These are phyloP conservation scores for Ctena decussata DNA, from an alignment of 2,888 invertebrate species.

Conservation along the genomic window DNA sequence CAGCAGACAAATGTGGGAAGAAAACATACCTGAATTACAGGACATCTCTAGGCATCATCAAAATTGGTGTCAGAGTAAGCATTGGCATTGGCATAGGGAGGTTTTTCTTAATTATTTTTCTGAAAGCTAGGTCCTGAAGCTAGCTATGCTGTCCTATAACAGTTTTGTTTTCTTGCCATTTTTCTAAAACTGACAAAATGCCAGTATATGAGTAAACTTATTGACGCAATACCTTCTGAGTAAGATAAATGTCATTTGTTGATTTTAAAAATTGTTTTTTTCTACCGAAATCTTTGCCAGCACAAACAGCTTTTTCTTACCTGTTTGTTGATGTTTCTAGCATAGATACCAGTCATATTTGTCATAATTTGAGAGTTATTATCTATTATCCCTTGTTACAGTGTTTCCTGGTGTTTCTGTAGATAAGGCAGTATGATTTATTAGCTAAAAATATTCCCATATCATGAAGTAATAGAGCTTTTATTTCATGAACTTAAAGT, in stretches of 20 bases:
- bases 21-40: too few species aligned
- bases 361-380: not conserved
- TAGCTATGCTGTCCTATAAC: too few species aligned
- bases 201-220: not conserved
- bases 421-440: too few species aligned
- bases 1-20: too few species aligned
- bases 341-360: not conserved
- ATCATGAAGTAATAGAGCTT: not conserved
- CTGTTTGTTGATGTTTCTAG: not conserved
- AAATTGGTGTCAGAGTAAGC: too few species aligned
- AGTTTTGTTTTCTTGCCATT: not conserved
- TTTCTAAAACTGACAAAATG: not conserved
- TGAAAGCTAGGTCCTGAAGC: too few species aligned
- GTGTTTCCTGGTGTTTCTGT: not conserved
- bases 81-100: too few species aligned
- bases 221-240: not conserved
- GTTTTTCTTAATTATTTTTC: too few species aligned
- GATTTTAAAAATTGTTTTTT: not conserved
- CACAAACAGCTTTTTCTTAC: not conserved
- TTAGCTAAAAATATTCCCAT: not conserved
- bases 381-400: not conserved
- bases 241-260: not conserved
- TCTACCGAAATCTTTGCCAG: not conserved
- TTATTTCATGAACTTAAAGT: too few species aligned
- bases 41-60: too few species aligned